Conservation (phyloP, 2,888 invertebrate genomes). For the Osmoderma eremita region DNA sequence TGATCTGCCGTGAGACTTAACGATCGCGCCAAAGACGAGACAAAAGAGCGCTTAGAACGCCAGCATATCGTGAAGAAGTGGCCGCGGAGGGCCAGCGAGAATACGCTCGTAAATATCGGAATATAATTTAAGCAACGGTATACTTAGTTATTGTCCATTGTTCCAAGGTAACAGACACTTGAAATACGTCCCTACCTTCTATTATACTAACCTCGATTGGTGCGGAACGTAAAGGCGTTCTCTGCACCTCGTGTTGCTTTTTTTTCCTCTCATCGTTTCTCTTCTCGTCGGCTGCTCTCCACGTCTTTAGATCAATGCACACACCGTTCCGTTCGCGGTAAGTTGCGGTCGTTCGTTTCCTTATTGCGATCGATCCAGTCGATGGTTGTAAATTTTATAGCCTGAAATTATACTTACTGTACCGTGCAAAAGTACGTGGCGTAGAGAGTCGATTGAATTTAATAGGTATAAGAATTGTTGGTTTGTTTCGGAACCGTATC, state of each 20-base stretch:
- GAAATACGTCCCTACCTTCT: conserved; percentile 24
- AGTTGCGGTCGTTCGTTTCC: conserved; percentile 2
- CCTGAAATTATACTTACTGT: conserved; percentile 4
- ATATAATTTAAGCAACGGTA: conserved; percentile 48
- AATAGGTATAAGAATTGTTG: background rate
- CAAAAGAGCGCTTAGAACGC: conserved; percentile 8
- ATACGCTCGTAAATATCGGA: conserved; percentile 20
- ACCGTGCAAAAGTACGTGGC: too few relatives aligned
- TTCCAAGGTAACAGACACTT: conserved; percentile 29
- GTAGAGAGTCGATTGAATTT: too few relatives aligned
- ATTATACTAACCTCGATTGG: conserved; percentile 27
- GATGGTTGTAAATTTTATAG: conserved; percentile 22
- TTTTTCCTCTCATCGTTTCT: background rate
- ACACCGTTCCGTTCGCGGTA: conserved; percentile 1
- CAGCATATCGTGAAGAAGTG: conserved; percentile 17
- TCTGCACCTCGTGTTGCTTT: background rate
- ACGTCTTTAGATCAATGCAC: conserved; percentile 1
- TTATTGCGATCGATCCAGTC: conserved; percentile 20
- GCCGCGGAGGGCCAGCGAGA: background rate
- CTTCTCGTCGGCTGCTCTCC: too few relatives aligned
- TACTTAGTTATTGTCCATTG: conserved; percentile 48
- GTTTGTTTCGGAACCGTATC: conserved; percentile 2
- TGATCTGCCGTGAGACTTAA: background rate
- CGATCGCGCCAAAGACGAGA: conserved; percentile 5
- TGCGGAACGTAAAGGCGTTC: conserved; percentile 1